Base-by-base conservation (phyloP, 2,888 invertebrate genomes). In the Andrena bicolor region DNA sequence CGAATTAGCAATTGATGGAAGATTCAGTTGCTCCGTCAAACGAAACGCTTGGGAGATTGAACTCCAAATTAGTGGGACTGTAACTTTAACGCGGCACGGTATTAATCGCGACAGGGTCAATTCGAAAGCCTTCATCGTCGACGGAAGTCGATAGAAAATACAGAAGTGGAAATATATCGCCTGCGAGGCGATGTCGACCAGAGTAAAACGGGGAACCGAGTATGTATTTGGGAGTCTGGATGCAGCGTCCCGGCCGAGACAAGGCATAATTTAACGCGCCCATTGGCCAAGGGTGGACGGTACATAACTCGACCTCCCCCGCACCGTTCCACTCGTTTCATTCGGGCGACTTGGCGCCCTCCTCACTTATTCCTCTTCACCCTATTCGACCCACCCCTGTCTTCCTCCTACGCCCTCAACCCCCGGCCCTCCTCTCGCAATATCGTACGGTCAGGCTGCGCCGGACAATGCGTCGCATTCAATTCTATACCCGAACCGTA, bases 401-500 rank as follows among this genome's bases (percentile, higher is more conserved):
- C 87, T 83, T 84, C 71, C 80, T 76, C 79, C 64, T 65, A 23
- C 56, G 35, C 68, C 71, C 77, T 75, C 80, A 73, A 76, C 79
- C 41, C 41, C 41, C 41, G 41, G 41, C 41, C 41, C 41, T 41
- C 41, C 53, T 53, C 84, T 61, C 85, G 91, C 90, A 92, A 93
- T 93, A 93, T 92, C 90, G 90, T 88, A 90, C 91, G 93, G 92
- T 91, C 92, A 91, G 89, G 89, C 90, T 92, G 89, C 90, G 89
- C 89, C 86, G 90, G 90, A 93, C 93, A 93, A 93, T 92, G 90
- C 90, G 80, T 83, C 89, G 90, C 90, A 91, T 92, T 93, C 91
- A 91, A 93, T 92, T 91, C 90, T 88, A 84, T 84, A 86, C 86
- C 80, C 86, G 74, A 75, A 70, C 63, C 78, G 76, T 80, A 75